These are phyloP conservation scores for Elachura formosa DNA, from an alignment of 2,113 vertebrate species.

Conservation along the genomic window DNA sequence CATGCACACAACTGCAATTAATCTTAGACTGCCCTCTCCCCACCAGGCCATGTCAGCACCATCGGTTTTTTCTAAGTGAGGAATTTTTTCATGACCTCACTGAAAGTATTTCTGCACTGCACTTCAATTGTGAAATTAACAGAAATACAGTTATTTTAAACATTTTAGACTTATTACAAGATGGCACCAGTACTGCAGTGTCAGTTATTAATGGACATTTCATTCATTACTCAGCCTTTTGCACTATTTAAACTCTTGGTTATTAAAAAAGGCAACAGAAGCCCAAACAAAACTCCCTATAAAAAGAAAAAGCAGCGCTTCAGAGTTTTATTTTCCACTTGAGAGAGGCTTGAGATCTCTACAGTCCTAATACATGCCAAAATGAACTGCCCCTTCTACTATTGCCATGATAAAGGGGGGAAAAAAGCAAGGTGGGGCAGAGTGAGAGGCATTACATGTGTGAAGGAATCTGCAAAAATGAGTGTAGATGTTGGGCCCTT, in stretches of 20 bases:
- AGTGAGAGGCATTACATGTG: fast-evolving
- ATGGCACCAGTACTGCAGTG: background rate
- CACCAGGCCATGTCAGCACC: fast-evolving
- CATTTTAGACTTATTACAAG: fast-evolving
- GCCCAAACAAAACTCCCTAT: background rate
- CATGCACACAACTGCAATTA: fast-evolving
- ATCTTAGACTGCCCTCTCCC: fast-evolving
- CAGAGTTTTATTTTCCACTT: background rate
- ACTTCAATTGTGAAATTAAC: background rate
- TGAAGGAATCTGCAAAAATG: background rate
- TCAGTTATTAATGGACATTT: background rate
- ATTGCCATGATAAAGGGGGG: background rate
- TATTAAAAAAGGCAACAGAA: background rate
- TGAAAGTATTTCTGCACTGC: background rate
- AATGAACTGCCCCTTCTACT: background rate
- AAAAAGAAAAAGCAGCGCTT: background rate
- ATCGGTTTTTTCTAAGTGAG: background rate
- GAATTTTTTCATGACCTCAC: background rate
- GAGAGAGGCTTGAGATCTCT: background rate
- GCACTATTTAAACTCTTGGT: background rate
- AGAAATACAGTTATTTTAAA: background rate
- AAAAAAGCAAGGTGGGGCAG: background rate
- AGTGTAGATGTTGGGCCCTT: background rate
- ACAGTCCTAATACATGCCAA: background rate
- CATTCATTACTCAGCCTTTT: background rate